These are phyloP conservation scores for Kryphioiulus occultus DNA, from an alignment of 2,888 invertebrate genomes.

Conservation along the genomic window DNA sequence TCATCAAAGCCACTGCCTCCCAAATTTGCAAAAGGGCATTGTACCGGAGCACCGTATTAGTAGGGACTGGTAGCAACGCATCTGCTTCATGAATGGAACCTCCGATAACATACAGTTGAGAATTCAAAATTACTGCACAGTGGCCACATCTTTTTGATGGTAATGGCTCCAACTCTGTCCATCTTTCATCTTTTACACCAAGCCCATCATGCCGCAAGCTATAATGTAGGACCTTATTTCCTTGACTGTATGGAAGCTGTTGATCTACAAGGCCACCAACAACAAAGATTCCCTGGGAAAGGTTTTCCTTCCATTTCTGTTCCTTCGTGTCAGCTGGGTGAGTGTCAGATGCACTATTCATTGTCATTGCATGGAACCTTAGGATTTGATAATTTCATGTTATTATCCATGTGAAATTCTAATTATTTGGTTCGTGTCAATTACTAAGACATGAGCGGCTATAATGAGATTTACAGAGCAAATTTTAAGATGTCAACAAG, in stretches of 20 bases:
- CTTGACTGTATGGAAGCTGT: neutral
- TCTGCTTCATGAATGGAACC: slow-evolving; percentile 34
- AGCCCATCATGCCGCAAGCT: neutral
- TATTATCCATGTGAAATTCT: too few relatives aligned
- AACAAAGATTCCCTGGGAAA: neutral
- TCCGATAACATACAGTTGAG: neutral
- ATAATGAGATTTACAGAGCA: too few relatives aligned
- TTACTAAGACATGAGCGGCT: too few relatives aligned
- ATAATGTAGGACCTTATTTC: neutral
- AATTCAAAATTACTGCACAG: neutral
- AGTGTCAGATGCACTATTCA: neutral
- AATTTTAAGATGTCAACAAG: too few relatives aligned
- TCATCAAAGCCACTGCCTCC: neutral
- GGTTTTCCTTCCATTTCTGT: neutral
- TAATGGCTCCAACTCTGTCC: neutral
- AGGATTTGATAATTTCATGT: too few relatives aligned
- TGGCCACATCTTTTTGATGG: neutral
- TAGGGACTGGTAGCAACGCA: neutral
- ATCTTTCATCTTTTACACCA: neutral
- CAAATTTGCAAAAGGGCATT: neutral
- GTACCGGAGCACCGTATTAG: neutral
- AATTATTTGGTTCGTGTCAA: too few relatives aligned
- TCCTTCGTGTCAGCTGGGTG: neutral
- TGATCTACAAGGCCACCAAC: neutral
- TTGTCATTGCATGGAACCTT: neutral